Evolutionary conservation across 2,888 invertebrate genomes (phyloP), one percentile per base, ranked within the genome.

Genomic region (Spatulosminthurus flaviceps): DNA sequence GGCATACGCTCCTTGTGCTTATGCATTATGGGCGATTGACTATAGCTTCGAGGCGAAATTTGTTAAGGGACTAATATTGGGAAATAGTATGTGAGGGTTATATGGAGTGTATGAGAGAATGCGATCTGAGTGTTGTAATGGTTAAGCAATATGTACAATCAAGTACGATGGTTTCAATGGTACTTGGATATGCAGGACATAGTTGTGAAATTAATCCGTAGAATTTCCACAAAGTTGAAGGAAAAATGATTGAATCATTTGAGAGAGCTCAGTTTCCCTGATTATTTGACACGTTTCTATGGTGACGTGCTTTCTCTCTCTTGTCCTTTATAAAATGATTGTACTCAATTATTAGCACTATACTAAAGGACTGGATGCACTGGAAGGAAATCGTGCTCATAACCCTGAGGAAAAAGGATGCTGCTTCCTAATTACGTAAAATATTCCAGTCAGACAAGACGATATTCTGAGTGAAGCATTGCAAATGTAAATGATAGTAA

Each of bases 391-490:
- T 34, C 34, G 34, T 34, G 34, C 34, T 9, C 16, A 51, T 51
- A 51, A 51, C 16, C n/a, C 51, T n/a, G 51, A 51, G 51, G 51
- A n/a, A 51, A 13, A n/a, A n/a, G n/a, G 51, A 51, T 13, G n/a
- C 41, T 41, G 9, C 19, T 13, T n/a, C 51, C 51, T 51, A 51
- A 51, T 51, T 51, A 51, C 51, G 51, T 51, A 51, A 51, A 51
- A 51, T 51, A 51, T 51, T 51, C 51, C 51, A 51, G 51, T 51
- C 51, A 51, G 51, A 51, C 51, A 51, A 51, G 51, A 51, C 51
- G 51, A 51, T 9, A 41, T n/a, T 51, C 34, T 34, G 34, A 7
- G 16, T 5, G 51, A 4, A 51, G 51, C 51, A 51, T 51, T 16
- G 16, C 16, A 51, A 51, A 51, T 51, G 51, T 51, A 51, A 51